Evolutionary conservation across 2,113 vertebrate genomes (phyloP).

Genomic region (Silurus glanis): DNA sequence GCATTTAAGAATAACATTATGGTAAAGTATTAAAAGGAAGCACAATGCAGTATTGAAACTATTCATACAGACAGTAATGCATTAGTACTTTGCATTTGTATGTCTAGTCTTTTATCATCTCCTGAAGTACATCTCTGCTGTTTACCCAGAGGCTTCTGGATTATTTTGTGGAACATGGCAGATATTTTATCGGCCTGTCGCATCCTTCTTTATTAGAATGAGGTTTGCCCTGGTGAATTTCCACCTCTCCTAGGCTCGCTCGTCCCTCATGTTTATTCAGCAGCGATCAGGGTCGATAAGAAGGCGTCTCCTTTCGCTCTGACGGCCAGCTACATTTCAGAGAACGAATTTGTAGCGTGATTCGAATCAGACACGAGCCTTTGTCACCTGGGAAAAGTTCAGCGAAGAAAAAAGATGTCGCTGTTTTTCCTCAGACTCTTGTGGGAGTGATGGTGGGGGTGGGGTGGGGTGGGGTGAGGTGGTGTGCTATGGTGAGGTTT

Average conservation of each 20-base stretch:
- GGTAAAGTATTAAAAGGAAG: neutral
- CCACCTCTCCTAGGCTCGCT: constrained; percentile 47
- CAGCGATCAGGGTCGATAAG: constrained; percentile 59
- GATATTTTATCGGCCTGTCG: constrained; percentile 56
- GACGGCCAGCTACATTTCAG: constrained; percentile 41
- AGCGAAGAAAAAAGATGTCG: neutral
- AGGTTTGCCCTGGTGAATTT: constrained; percentile 54
- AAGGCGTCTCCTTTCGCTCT: constrained; percentile 33
- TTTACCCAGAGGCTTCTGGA: constrained; percentile 51
- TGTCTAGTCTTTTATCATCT: constrained; percentile 53
- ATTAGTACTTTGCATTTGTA: neutral
- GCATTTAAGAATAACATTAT: neutral
- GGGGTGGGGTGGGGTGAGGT: no score
- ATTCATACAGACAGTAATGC: neutral
- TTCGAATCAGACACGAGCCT: neutral
- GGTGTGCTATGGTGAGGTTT: no score
- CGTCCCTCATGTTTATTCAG: constrained; percentile 56
- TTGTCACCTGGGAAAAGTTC: neutral
- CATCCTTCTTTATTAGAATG: constrained; percentile 62
- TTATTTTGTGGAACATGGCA: constrained; percentile 53
- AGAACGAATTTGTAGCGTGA: constrained; percentile 36
- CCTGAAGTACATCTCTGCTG: constrained; percentile 49
- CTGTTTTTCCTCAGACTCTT: neutral
- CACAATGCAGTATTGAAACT: neutral
- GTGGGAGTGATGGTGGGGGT: neutral